A percentile compares a stretch with the other conserved stretches of the same genome.
phyloP scores from a whole-genome alignment of 2,113 vertebrate genomes.

The Prinia subflava region DNA sequence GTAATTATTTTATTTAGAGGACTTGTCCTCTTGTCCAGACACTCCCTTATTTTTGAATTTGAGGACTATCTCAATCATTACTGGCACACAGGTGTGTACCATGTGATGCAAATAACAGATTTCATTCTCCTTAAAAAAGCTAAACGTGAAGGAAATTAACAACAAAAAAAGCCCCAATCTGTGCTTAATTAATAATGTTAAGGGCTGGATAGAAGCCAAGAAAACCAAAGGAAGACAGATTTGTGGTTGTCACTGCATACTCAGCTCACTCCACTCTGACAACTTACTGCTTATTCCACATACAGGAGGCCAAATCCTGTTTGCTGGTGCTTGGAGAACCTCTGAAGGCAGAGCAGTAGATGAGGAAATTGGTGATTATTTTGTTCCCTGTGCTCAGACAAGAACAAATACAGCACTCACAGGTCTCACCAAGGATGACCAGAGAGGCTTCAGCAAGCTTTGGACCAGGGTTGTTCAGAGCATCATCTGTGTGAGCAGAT shows the following conservation, averaged over 20 bases:
- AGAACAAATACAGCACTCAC: neutral
- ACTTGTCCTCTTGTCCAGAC: neutral
- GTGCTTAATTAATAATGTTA: slow-evolving; percentile 63
- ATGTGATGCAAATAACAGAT: slow-evolving; percentile 21
- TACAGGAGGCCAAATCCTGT: neutral
- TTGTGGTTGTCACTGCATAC: slow-evolving; percentile 43
- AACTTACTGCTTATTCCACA: slow-evolving; percentile 32
- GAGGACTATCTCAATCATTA: neutral
- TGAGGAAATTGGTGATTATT: neutral
- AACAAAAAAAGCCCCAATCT: neutral
- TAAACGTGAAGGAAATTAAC: slow-evolving; percentile 34
- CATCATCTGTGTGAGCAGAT: neutral
- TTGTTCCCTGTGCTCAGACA: neutral
- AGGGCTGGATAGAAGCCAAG: slow-evolving; percentile 18
- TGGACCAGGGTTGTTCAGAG: neutral
- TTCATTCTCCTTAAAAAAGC: slow-evolving; percentile 42
- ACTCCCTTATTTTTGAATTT: neutral
- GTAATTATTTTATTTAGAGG: neutral
- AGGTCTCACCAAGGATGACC: neutral
- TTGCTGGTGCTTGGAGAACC: neutral
- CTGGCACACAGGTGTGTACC: slow-evolving; percentile 1
- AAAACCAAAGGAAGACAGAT: slow-evolving; percentile 56
- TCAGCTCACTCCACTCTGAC: slow-evolving; percentile 39
- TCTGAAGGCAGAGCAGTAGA: neutral
- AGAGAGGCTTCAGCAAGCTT: fast-evolving